Evolutionary conservation across 2,797 vertebrate genomes (phyloP).

Genomic region (Phrynocephalus forsythii): DNA sequence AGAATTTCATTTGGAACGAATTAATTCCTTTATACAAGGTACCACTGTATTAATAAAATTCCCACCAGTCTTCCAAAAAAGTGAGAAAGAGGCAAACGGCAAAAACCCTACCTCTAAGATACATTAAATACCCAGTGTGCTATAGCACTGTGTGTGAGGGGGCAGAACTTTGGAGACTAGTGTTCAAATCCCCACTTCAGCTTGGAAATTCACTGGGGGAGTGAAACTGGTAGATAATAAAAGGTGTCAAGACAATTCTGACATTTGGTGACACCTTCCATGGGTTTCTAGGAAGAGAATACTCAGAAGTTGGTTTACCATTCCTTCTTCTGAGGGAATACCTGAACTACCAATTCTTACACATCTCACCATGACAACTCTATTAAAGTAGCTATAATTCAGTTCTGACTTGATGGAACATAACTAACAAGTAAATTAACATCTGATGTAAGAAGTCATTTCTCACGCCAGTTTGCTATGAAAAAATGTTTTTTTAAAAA

Average conservation of each 20-base stretch:
- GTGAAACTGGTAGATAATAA: too few relatives aligned
- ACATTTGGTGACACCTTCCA: too few relatives aligned
- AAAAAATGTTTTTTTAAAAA: conserved; percentile 3
- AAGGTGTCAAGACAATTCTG: too few relatives aligned
- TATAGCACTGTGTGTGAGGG: neutral
- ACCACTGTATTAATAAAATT: neutral
- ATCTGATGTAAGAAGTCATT: neutral
- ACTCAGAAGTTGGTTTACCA: too few relatives aligned
- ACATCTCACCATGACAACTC: neutral
- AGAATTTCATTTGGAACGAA: too few relatives aligned
- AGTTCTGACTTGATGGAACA: neutral
- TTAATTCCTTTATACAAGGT: too few relatives aligned
- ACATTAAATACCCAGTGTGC: neutral
- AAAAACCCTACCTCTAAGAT: neutral
- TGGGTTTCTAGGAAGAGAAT: too few relatives aligned
- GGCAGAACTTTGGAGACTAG: neutral
- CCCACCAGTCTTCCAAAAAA: neutral
- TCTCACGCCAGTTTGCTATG: conserved; percentile 1
- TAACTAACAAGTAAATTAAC: too few relatives aligned
- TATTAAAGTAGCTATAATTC: neutral
- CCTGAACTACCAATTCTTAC: neutral
- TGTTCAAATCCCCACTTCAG: neutral
- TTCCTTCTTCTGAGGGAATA: too few relatives aligned
- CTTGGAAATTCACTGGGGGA: neutral
- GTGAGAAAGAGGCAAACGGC: neutral